Evolutionary conservation across 2,113 vertebrate genomes (phyloP).

Genomic region (Apodemus speciosus): DNA sequence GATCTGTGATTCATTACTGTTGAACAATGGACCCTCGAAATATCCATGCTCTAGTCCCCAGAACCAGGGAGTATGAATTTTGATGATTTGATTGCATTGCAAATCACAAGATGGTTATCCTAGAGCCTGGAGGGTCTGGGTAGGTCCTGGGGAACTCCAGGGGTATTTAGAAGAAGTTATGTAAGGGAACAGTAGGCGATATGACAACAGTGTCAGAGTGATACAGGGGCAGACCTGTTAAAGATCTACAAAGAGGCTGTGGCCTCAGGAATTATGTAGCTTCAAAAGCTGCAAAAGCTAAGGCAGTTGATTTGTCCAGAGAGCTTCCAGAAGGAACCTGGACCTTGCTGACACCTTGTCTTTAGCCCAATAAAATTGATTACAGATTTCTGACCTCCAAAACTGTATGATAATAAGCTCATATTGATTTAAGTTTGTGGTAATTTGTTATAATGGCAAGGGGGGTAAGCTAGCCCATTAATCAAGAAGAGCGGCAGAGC

Average conservation of each 20-base stretch:
- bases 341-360: neutral
- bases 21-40: neutral
- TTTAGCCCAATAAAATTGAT: neutral
- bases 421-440: constrained; percentile 15
- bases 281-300: neutral
- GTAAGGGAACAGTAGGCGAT: neutral
- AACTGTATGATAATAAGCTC: neutral
- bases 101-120: neutral
- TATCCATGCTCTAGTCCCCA: neutral
- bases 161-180: neutral
- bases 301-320: neutral
- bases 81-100: neutral
- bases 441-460: neutral
- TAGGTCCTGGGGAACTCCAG: neutral
- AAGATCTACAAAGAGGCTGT: neutral
- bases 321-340: neutral
- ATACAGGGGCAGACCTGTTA: neutral
- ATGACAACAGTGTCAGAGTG: neutral
- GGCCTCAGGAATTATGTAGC: neutral
- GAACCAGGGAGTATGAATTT: neutral
- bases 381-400: neutral
- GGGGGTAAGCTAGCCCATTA: neutral
- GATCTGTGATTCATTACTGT: neutral
- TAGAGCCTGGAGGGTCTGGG: neutral
- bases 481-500: neutral